Base-by-base conservation (phyloP, 1,140 invertebrate species). In the Drosophila sturtevanti region DNA sequence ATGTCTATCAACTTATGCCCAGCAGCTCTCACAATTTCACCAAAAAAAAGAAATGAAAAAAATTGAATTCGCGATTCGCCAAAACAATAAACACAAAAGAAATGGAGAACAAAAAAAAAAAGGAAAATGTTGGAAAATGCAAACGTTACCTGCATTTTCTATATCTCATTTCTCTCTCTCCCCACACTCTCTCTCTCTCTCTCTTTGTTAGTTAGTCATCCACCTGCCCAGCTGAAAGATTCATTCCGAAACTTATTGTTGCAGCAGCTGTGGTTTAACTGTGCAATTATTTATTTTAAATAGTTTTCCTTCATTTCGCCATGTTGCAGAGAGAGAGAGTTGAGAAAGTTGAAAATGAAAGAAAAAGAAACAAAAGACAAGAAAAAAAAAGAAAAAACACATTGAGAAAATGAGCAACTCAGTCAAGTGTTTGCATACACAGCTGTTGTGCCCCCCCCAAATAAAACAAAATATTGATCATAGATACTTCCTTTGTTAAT, bases 261-360 rank as follows among this genome's bases (percentile, higher is more conserved):
- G 51, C 44, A 66, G 62, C 72, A 67, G 72, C 71, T 75, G 72
- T 75, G 72, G 37, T 34, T 75, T 75, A 76, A 76, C 74, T 69
- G 41, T 76, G 60, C 68, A 77, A 77, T 77, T 77, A 77, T 77
- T 77, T 77, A 77, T 77, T 77, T 75, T 77, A 75, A 77, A 77
- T 77, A 73, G 73, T 69, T 77, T 68, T 76, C 52, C 64, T 56
- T 59, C 69, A 58, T 58, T 58, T 34, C 9, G 35, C 6, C 70
- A 48, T 52, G 38, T 51, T 21, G 10, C 21, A 14, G n/a, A 18
- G 4, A 6, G 24, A 54, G 22, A 27, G 16, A 11, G 22, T 4
- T 7, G 10, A 35, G 16, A 16, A 14, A 21, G 14, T 14, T 11
- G 41, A 21, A 9, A 48, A 27, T 18, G 18, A 22, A n/a, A 24